Evolutionary conservation across 2,113 vertebrate genomes (phyloP).

Genomic region (Dromaius novaehollandiae): DNA sequence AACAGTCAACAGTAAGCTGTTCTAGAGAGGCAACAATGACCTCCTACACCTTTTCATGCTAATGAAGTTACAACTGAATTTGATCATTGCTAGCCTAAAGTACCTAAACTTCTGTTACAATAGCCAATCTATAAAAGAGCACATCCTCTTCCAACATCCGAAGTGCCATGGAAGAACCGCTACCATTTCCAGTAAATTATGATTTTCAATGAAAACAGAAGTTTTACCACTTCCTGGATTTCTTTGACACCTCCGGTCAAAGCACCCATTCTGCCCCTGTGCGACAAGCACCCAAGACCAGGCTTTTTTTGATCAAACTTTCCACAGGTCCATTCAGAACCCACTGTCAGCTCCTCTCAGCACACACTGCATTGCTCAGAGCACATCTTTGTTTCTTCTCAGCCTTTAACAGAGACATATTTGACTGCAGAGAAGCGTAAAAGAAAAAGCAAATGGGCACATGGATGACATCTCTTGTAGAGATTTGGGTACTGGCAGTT

Average conservation of each 20-base stretch:
- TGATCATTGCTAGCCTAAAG: not conserved
- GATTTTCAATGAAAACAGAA: not conserved
- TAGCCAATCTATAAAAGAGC: not conserved
- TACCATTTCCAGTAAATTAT: not conserved
- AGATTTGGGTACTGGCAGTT: not conserved
- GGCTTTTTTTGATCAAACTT: not conserved
- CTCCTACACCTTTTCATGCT: not conserved
- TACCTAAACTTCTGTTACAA: not conserved
- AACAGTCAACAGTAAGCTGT: not conserved
- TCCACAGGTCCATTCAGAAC: not conserved
- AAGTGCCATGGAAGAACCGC: not conserved
- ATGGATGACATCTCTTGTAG: not conserved
- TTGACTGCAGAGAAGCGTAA: not conserved
- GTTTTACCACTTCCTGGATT: not conserved
- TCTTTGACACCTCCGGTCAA: not conserved
- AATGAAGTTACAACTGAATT: not conserved
- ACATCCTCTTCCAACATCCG: not conserved
- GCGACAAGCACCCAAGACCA: not conserved
- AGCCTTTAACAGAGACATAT: not conserved
- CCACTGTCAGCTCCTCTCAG: not conserved
- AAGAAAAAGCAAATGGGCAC: not conserved
- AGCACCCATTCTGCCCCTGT: not conserved
- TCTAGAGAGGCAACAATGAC: not conserved
- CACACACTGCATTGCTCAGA: not conserved
- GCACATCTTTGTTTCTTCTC: not conserved